Conservation (phyloP, 2,113 vertebrate genomes). For the Grus americana region DNA sequence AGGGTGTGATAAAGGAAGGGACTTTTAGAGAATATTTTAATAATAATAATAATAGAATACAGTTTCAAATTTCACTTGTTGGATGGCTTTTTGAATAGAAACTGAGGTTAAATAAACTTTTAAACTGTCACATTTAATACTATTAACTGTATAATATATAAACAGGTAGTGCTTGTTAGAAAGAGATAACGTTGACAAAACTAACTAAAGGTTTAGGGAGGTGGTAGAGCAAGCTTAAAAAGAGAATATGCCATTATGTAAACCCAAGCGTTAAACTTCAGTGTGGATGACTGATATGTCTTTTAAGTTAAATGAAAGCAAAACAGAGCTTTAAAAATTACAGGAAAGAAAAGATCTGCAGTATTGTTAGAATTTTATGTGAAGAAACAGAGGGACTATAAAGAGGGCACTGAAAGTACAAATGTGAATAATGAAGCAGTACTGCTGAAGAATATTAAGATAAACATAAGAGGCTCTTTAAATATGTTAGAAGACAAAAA, state of each 20-base stretch:
- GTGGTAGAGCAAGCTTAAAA: not conserved
- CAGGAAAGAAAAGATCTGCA: not conserved
- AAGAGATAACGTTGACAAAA: not conserved
- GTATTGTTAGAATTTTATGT: slow-evolving; percentile 11
- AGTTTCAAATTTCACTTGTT: not conserved
- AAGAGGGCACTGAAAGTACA: slow-evolving; percentile 4
- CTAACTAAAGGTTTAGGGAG: not conserved
- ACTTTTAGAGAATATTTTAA: not conserved
- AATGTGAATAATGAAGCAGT: slow-evolving; percentile 31
- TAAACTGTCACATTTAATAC: not conserved
- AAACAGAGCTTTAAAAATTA: slow-evolving; percentile 25
- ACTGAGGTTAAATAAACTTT: not conserved
- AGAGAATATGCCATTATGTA: not conserved
- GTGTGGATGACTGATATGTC: not conserved
- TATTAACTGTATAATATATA: not conserved
- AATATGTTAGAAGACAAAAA: not conserved
- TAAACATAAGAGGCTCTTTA: not conserved
- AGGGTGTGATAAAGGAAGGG: not conserved
- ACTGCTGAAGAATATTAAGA: not conserved
- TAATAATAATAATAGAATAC: no score
- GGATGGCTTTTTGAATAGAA: not conserved
- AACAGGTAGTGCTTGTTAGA: not conserved
- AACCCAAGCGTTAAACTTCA: not conserved
- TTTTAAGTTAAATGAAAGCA: slow-evolving; percentile 48
- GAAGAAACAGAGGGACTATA: slow-evolving; percentile 33